Percentiles rank a stretch among this genome's conserved stretches.
Evolutionary conservation across 2,797 vertebrate genomes (phyloP).

Genomic region (Myripristis murdjan): DNA sequence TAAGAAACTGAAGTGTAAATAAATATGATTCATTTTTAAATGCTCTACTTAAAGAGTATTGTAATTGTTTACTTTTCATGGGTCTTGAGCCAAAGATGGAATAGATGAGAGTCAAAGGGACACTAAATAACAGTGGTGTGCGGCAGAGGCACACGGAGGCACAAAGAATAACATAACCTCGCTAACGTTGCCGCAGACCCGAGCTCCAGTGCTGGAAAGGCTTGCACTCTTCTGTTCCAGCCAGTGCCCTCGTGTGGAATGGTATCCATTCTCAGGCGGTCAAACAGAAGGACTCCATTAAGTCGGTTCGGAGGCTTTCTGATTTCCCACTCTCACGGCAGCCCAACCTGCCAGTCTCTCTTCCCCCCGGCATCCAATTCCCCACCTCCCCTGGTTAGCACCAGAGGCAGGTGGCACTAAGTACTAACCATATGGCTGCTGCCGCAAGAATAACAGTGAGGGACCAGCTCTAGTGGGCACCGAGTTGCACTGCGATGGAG

Average conservation of each 20-base stretch:
- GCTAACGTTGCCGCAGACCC: slow-evolving; percentile 48
- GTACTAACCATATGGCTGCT: slow-evolving; percentile 81
- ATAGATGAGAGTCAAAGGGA: slow-evolving; percentile 65
- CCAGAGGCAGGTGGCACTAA: slow-evolving; percentile 81
- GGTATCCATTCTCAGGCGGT: slow-evolving; percentile 45
- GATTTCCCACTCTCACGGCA: slow-evolving; percentile 67
- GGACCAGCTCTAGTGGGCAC: slow-evolving; percentile 73
- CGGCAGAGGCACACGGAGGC: slow-evolving; percentile 37
- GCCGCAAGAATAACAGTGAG: slow-evolving; percentile 72
- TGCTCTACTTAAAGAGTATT: slow-evolving; percentile 61
- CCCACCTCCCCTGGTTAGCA: slow-evolving; percentile 60
- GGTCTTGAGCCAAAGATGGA: slow-evolving; percentile 50
- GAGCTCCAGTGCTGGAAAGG: slow-evolving; percentile 36
- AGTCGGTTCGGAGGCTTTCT: slow-evolving; percentile 69
- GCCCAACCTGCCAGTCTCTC: slow-evolving; percentile 56
- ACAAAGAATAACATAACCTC: slow-evolving; percentile 47
- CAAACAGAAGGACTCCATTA: slow-evolving; percentile 72
- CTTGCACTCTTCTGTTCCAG: slow-evolving; percentile 30
- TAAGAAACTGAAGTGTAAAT: slow-evolving; percentile 65
- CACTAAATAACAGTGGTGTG: slow-evolving; percentile 57
- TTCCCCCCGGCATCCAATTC: slow-evolving; percentile 44
- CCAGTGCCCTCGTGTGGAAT: slow-evolving; percentile 42
- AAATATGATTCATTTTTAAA: slow-evolving; percentile 73
- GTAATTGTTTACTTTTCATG: slow-evolving; percentile 70
- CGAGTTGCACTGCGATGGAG: slow-evolving; percentile 69